These are phyloP conservation scores for Colius striatus DNA, from an alignment of 2,113 vertebrate species.

Conservation along the genomic window DNA sequence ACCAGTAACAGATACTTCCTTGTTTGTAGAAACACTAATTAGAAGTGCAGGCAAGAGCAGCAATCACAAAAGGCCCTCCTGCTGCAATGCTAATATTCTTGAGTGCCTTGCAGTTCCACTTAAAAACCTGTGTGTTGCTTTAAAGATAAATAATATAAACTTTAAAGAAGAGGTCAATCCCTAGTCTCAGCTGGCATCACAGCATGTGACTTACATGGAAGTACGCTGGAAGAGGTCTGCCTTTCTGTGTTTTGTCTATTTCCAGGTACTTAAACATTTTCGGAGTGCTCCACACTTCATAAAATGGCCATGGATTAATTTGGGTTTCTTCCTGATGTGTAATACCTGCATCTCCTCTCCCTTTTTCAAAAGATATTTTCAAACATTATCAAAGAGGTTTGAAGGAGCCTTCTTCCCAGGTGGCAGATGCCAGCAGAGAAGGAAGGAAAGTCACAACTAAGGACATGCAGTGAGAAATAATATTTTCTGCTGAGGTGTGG, in stretches of 20 bases:
- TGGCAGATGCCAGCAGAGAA: not conserved
- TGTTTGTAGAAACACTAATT: not conserved
- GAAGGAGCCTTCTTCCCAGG: not conserved
- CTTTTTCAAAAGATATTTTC: not conserved
- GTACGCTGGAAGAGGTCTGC: not conserved
- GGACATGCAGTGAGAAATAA: not conserved
- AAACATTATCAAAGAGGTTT: not conserved
- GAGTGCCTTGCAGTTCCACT: not conserved
- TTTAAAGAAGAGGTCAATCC: not conserved
- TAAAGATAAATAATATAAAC: not conserved
- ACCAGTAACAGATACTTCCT: not conserved
- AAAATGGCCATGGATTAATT: not conserved
- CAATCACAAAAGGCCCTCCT: not conserved
- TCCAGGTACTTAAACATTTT: not conserved
- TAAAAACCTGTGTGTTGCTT: not conserved
- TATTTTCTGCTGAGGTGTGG: not conserved
- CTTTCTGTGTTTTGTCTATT: not conserved
- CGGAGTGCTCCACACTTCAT: not conserved
- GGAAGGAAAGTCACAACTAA: not conserved
- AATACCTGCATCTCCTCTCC: not conserved
- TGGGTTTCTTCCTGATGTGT: not conserved
- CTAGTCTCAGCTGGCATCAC: not conserved
- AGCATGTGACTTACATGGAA: not conserved
- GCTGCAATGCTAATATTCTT: not conserved
- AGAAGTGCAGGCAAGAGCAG: not conserved